A percentile compares a stretch with the other conserved stretches of the same genome.
Conservation (phyloP, 2,113 vertebrate genomes). For the Coreoperca whiteheadi region DNA sequence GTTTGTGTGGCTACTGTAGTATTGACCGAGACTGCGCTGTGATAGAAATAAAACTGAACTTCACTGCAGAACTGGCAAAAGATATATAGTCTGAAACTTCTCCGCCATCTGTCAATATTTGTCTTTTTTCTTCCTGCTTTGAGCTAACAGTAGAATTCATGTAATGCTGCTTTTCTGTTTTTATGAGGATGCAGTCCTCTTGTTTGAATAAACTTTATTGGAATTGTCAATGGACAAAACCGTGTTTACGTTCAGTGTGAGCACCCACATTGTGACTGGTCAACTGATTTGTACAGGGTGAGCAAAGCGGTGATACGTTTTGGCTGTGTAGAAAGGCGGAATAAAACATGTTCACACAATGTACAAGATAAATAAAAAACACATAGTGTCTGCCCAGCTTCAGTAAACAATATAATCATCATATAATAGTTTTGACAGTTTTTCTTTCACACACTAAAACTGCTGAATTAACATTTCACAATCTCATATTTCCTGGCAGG, state of each 20-base stretch:
- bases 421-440: not conserved
- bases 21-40: not conserved
- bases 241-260: not conserved
- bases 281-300: not conserved
- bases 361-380: not conserved
- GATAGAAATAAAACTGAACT: not conserved
- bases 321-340: not conserved
- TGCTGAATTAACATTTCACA: conserved; percentile 18
- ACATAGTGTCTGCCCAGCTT: not conserved
- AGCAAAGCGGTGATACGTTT: not conserved
- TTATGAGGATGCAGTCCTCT: not conserved
- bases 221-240: not conserved
- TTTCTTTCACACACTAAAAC: conserved; percentile 13
- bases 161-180: not conserved
- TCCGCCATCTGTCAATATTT: conserved; percentile 2
- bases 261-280: not conserved
- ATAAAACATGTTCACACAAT: not conserved
- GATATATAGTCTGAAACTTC: not conserved
- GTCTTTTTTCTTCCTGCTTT: not conserved
- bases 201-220: not conserved
- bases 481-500: not conserved
- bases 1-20: not conserved
- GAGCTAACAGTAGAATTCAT: not conserved
- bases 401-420: conserved; percentile 1
- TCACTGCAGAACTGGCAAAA: not conserved